Conservation (phyloP, 2,797 vertebrate species). For the Acrossocheilus fasciatus region DNA sequence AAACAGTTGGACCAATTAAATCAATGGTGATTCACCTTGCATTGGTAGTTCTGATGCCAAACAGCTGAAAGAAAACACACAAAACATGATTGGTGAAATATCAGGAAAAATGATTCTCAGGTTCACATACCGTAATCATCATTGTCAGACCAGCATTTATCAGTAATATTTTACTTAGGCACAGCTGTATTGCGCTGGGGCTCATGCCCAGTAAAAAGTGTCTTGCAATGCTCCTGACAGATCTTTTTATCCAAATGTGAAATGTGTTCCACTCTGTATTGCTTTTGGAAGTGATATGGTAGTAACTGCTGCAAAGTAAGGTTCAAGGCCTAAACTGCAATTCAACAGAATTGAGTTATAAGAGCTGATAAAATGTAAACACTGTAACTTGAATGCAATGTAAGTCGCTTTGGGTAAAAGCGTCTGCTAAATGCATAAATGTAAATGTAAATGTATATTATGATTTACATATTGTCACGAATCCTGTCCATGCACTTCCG, state of each 20-base stretch:
- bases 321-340: conserved; percentile 11
- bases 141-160: background rate
- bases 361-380: too few relatives aligned
- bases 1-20: background rate
- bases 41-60: background rate
- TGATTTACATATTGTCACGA: background rate
- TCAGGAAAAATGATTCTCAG: background rate
- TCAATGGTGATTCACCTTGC: background rate
- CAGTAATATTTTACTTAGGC: background rate
- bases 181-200: background rate
- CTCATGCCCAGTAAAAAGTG: background rate
- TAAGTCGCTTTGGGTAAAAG: too few relatives aligned
- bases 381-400: too few relatives aligned
- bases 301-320: background rate
- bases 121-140: background rate
- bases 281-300: background rate
- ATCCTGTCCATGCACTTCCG: too few relatives aligned
- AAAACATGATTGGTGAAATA: background rate
- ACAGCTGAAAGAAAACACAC: background rate
- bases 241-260: background rate
- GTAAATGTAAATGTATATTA: too few relatives aligned
- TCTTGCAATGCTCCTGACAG: background rate
- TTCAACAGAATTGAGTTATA: background rate
- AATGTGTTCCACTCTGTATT: background rate
- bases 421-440: too few relatives aligned